Base-by-base conservation (phyloP, 2,113 vertebrate genomes). In the Anolis sagrei region DNA sequence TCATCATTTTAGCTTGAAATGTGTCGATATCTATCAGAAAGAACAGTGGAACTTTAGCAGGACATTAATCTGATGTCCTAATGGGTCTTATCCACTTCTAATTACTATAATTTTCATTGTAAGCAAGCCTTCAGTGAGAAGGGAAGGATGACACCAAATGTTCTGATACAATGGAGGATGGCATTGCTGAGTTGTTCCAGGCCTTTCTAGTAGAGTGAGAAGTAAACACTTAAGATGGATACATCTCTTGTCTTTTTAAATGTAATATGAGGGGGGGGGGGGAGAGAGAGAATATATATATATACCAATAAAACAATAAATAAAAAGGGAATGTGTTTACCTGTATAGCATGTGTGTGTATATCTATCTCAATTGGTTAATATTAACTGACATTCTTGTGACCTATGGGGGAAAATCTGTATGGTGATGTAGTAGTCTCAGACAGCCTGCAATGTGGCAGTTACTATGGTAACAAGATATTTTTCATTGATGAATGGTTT, bases 381-480 rank as follows among this genome's bases (percentile, higher is more conserved):
- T 94, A 86, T 27, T 90, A 90, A 85, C 85, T 90, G 90, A 89
- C 82, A 76, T 91, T 91, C 61, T 87, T 89, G 89, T 88, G 91
- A 93, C 92, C 95, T 93, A 93, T 48, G 79, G 64, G 91, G 92
- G 90, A 90, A 85, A 91, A 91, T 90, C 9, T 54, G 89, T 87
- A 23, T 84, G 95, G 79, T 92, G 95, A 94, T 93, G 90, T 77
- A 90, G 94, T 91, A 93, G 90, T 89, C 92, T 93, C 85, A 1
- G 92, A 92, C 27, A 95, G 90, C 89, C 86, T 81, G 93, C 92
- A 86, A 66, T 92, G 90, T 95, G 90, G 90, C 68, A 89, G 95
- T 96, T 95, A 78, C 96, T 89, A 95, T 94, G 90, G 95, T 36
- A 94, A 95, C 95, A 96, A 96, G 93, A 94, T 96, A 94, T 93